Evolutionary conservation across 2,113 vertebrate genomes (phyloP).

Genomic region (Heliornis fulica): DNA sequence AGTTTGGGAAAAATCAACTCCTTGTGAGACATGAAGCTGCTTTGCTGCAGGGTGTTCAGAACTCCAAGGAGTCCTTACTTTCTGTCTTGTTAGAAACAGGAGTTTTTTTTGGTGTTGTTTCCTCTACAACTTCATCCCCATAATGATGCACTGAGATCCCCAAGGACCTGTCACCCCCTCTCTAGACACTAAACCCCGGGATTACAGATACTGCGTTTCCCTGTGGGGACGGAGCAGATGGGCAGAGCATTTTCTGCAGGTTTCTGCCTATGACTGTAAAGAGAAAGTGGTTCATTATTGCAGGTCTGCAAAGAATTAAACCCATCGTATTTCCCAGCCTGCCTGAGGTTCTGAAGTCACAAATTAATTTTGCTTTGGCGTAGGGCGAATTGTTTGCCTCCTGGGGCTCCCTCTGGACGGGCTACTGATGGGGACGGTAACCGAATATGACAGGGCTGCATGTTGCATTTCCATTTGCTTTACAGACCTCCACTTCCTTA

Average conservation of each 20-base stretch:
- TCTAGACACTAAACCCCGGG: neutral
- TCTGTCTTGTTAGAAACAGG: neutral
- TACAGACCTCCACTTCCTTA: conserved; percentile 10
- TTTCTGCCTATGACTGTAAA: neutral
- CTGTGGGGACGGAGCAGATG: neutral
- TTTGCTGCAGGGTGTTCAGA: neutral
- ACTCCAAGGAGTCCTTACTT: neutral
- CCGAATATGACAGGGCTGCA: conserved; percentile 21
- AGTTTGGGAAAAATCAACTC: neutral
- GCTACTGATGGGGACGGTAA: conserved; percentile 13
- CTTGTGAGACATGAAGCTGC: neutral
- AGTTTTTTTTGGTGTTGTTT: fast-evolving
- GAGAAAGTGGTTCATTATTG: neutral
- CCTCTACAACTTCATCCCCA: fast-evolving
- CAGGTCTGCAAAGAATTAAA: neutral
- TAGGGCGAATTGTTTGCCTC: neutral
- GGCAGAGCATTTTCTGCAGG: neutral
- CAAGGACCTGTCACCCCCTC: neutral
- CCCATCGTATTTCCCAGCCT: neutral
- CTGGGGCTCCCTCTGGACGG: neutral
- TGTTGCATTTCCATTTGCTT: neutral
- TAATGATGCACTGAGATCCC: neutral
- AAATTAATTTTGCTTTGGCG: neutral
- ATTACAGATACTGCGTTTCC: neutral
- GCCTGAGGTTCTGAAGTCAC: neutral